phyloP scores from a whole-genome alignment of 1,140 invertebrate genomes.

The Andricus grossulariae region DNA sequence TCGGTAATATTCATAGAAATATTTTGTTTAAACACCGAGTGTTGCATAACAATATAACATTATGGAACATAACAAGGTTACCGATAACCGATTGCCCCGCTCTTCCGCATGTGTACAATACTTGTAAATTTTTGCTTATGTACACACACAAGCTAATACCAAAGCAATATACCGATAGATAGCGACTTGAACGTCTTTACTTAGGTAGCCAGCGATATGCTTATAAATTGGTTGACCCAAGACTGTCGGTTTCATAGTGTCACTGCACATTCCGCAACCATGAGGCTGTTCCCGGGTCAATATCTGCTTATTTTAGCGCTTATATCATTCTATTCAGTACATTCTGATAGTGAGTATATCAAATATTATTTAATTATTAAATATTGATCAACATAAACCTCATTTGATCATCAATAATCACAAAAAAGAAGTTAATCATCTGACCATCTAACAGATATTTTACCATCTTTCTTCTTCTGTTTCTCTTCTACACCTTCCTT shows the following conservation, averaged over 20 bases:
- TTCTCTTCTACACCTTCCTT: no score
- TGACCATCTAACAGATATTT: no score
- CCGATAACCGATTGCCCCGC: background rate
- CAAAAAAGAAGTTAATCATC: no score
- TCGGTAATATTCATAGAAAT: background rate
- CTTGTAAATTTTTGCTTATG: no score
- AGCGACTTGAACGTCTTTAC: slow-evolving; percentile 33
- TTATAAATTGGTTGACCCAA: slow-evolving; percentile 30
- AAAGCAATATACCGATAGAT: background rate
- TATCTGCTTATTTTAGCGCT: background rate
- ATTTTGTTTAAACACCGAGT: background rate
- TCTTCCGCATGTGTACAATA: no score
- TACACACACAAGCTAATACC: background rate
- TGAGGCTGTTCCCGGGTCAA: slow-evolving; percentile 13
- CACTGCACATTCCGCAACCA: slow-evolving; percentile 6
- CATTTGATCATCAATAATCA: no score
- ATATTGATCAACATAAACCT: no score
- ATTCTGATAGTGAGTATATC: background rate
- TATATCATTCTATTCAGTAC: background rate
- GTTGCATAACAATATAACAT: background rate
- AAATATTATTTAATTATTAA: no score
- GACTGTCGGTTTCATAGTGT: slow-evolving; percentile 35
- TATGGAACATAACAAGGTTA: slow-evolving; percentile 1
- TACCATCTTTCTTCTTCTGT: no score
- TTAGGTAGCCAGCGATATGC: slow-evolving; percentile 17